Evolutionary conservation across 2,797 vertebrate genomes (phyloP).

Genomic region (Melanogrammus aeglefinus): DNA sequence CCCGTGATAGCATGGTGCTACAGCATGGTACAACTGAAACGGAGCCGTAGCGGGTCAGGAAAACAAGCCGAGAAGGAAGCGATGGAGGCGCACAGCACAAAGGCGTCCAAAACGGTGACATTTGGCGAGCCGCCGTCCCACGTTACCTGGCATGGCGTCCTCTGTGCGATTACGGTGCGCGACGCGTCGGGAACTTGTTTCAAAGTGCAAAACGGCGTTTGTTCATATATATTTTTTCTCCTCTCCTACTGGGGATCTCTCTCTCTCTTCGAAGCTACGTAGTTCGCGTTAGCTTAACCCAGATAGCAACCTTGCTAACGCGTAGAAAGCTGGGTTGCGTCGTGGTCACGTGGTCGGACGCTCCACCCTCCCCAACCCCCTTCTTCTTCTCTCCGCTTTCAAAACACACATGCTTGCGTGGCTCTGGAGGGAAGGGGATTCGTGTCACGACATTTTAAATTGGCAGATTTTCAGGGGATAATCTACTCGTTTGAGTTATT

Average conservation of each 20-base stretch:
- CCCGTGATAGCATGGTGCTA: conserved; percentile 61
- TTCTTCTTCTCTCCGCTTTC: conserved; percentile 16
- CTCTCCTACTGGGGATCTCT: conserved; percentile 41
- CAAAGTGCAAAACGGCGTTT: conserved; percentile 31
- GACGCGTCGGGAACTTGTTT: conserved; percentile 32
- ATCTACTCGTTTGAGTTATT: too few species aligned
- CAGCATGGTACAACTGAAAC: conserved; percentile 59
- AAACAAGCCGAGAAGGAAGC: conserved; percentile 51
- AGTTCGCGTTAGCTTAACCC: conserved; percentile 61
- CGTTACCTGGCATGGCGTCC: conserved; percentile 75
- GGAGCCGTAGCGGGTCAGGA: conserved; percentile 56
- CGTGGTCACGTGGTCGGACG: conserved; percentile 69
- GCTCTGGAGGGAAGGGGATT: conserved; percentile 23
- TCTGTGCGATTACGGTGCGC: conserved; percentile 26
- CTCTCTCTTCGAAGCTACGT: conserved; percentile 58
- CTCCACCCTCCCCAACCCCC: conserved; percentile 19
- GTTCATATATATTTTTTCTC: conserved; percentile 29
- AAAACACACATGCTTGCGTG: conserved; percentile 60
- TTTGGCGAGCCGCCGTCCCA: neutral
- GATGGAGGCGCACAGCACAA: neutral
- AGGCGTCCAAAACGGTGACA: neutral
- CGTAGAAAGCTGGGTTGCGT: conserved; percentile 52
- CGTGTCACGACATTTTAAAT: neutral
- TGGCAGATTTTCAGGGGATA: too few species aligned
- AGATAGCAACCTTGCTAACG: conserved; percentile 65